Base-by-base conservation (phyloP, 2,113 vertebrate genomes). In the Motacilla alba region DNA sequence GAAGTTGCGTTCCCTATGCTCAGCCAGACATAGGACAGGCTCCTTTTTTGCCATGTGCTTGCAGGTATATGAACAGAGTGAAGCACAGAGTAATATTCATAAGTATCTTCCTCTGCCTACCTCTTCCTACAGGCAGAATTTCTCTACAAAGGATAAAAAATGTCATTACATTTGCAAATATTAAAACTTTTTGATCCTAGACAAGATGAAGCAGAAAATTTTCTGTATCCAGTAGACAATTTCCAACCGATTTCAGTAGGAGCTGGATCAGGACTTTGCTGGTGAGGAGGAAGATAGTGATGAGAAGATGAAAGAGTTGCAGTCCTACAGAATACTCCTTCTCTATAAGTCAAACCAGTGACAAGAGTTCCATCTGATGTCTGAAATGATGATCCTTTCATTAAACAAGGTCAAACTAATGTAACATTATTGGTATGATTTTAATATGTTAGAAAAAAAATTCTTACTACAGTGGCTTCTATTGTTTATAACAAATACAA, bases 321-420 rank as follows among this genome's bases (percentile, higher is more conserved):
- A 90, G 26, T 79, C 53, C 27, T 62, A 69, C 39, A 63, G 76
- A 73, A 89, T 24, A 47, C 22, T 95, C 44, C 64, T 88, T 73
- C 78, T 93, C 60, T 68, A 1, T 53, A 76, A 88, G 44, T 43
- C 44, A 95, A 83, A 93, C 23, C 16, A 90, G 56, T 56, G 77
- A 82, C 84, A 96, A 84, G 49, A 6, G 35, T 60, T 93, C 53
- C 60, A 37, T 79, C 75, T 86, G 60, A 96, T 69, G n/a, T 87
- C 13, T 82, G 81, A 89, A 81, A 95, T 58, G 15, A 89, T 4
- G 41, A 19, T 68, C 55, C 41, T 60, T 76, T 52, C 87, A 64
- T 84, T 95, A 93, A 88, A 87, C 27, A 96, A 85, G 52, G 30
- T 84, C 47, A 66, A 53, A 49, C 10, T 87, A 52, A 96, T 31